phyloP scores from a whole-genome alignment of 2,113 vertebrate genomes.

The Phocoena phocoena region DNA sequence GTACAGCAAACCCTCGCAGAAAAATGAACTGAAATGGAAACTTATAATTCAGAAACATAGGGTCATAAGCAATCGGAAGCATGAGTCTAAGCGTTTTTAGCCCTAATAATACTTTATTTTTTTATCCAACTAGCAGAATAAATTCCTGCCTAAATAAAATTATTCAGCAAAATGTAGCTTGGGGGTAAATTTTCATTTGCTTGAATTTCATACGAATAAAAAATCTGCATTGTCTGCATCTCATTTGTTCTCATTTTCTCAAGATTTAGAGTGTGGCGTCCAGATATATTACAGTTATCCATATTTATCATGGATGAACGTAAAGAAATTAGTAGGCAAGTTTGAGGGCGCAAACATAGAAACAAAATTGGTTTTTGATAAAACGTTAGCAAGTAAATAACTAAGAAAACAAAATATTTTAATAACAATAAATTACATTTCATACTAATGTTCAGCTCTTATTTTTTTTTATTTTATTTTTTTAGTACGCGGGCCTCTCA shows the following conservation, averaged over 20 bases:
- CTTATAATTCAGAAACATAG: not conserved
- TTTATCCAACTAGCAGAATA: conserved; percentile 50
- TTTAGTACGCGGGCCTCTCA: too few relatives aligned
- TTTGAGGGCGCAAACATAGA: not conserved
- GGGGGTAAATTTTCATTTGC: conserved; percentile 61
- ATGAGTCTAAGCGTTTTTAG: conserved; percentile 19
- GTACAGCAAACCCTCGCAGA: not conserved
- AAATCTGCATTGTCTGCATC: conserved; percentile 50
- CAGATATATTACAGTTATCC: conserved; percentile 48
- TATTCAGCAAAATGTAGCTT: conserved; percentile 42
- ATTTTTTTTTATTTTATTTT: not conserved
- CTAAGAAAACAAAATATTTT: not conserved
- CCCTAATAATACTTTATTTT: not conserved
- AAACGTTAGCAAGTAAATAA: conserved; percentile 45
- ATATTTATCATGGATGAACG: conserved; percentile 45
- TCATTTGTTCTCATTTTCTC: conserved; percentile 66
- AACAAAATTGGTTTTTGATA: conserved; percentile 26
- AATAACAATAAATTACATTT: conserved; percentile 43
- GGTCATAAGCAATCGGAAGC: not conserved
- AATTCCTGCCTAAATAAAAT: conserved; percentile 57
- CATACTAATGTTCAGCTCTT: not conserved
- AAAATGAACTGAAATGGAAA: not conserved
- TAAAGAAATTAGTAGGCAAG: conserved; percentile 34
- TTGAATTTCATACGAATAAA: conserved; percentile 53
- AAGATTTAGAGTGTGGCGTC: conserved; percentile 56